Percentiles rank a stretch among this genome's conserved stretches.
Conservation (phyloP, 2,888 invertebrate genomes). For the Drosophila barbarae region DNA sequence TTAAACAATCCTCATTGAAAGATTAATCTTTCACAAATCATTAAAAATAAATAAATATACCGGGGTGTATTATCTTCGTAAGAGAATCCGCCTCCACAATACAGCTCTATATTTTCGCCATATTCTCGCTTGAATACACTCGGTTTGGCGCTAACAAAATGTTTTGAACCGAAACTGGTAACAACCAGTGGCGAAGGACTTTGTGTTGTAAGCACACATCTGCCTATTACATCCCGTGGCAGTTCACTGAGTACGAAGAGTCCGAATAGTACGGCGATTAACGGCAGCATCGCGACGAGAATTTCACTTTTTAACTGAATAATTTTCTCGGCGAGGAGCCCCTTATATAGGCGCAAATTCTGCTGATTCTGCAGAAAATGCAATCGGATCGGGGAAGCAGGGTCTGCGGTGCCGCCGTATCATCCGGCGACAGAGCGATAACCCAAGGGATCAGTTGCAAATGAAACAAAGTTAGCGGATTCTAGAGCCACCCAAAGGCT, state of each 20-base stretch:
- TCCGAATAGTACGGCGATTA: neutral
- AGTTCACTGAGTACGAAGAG: slow-evolving; percentile 2
- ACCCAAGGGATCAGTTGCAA: neutral
- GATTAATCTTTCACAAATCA: no score
- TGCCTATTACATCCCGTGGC: slow-evolving; percentile 7
- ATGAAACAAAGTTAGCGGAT: neutral
- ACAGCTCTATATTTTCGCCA: neutral
- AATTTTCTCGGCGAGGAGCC: neutral
- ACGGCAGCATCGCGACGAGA: slow-evolving; percentile 18
- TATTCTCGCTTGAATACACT: neutral
- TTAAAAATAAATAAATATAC: neutral
- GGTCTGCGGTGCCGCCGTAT: neutral
- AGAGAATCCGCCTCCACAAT: slow-evolving; percentile 16
- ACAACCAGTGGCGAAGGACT: neutral
- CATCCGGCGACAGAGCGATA: neutral
- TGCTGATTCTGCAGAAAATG: slow-evolving; percentile 8
- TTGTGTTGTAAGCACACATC: rapidly evolving
- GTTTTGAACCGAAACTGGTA: slow-evolving; percentile 16
- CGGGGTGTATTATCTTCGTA: rapidly evolving
- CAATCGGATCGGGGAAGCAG: neutral
- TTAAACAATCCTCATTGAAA: no score
- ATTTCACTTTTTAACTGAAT: slow-evolving; percentile 10
- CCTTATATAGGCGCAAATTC: neutral
- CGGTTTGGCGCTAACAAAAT: neutral
- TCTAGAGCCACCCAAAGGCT: no score